phyloP scores from a whole-genome alignment of 2,113 vertebrate genomes.

The Puma concolor region DNA sequence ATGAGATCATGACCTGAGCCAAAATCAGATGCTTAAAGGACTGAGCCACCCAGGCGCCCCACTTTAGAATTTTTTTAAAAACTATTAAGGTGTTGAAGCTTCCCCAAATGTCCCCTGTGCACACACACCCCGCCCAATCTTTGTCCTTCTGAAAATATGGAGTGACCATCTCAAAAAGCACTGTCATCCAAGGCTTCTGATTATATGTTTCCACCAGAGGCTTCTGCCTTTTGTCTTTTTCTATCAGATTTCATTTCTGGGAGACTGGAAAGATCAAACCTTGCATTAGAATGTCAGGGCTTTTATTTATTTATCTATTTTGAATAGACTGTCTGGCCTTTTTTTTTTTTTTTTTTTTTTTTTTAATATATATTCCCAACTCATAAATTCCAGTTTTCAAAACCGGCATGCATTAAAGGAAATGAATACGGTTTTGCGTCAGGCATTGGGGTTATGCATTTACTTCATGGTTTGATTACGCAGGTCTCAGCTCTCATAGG shows the following conservation, averaged over 20 bases:
- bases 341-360: no score
- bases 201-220: neutral
- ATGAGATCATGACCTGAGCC: no score
- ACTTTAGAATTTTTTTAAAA: neutral
- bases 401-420: neutral
- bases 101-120: no score
- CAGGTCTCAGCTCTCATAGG: neutral
- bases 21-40: no score
- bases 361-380: neutral
- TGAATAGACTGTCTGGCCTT: neutral
- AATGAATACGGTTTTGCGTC: neutral
- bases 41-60: no score
- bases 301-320: neutral
- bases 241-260: neutral
- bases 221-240: neutral
- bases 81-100: neutral
- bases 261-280: neutral
- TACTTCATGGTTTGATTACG: neutral
- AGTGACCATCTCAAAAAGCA: rapidly evolving
- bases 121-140: neutral
- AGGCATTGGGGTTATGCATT: neutral
- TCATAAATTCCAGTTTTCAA: neutral
- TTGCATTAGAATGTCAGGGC: neutral
- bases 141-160: neutral
- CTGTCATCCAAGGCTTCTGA: neutral